phyloP scores from a whole-genome alignment of 2,797 vertebrate species.

The Sitta carolinensis region DNA sequence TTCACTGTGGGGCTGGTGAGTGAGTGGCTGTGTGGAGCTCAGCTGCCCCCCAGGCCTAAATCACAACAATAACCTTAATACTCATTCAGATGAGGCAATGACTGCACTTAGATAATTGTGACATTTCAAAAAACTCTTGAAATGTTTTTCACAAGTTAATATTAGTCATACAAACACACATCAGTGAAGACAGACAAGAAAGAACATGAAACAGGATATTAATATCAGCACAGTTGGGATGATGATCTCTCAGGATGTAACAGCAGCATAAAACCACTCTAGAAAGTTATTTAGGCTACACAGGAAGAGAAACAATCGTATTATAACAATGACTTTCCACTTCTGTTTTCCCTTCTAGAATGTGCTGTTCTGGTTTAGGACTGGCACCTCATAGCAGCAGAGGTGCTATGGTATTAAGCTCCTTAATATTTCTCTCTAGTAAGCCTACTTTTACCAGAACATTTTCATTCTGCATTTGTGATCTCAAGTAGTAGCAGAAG shows the following conservation, averaged over 20 bases:
- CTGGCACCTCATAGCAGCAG: not conserved
- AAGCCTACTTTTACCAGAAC: not conserved
- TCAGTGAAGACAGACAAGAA: not conserved
- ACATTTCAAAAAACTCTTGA: not conserved
- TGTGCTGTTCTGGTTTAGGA: not conserved
- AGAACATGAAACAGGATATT: not conserved
- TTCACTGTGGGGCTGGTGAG: not conserved
- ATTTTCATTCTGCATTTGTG: not conserved
- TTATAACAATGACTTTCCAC: not conserved
- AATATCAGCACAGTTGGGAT: not conserved
- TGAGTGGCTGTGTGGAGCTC: accelerated
- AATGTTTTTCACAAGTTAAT: not conserved
- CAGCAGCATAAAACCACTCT: not conserved
- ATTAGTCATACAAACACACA: not conserved
- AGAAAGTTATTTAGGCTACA: not conserved
- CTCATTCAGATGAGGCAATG: not conserved
- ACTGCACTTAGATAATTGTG: not conserved
- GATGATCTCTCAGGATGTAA: not conserved
- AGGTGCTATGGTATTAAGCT: not conserved
- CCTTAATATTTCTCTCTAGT: not conserved
- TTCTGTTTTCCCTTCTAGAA: not conserved
- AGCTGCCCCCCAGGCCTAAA: not conserved
- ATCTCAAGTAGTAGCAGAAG: not conserved
- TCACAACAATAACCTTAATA: not conserved
- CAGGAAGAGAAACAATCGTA: not conserved